Conservation (phyloP, 2,888 invertebrate genomes). For the Callimorpha dominula region DNA sequence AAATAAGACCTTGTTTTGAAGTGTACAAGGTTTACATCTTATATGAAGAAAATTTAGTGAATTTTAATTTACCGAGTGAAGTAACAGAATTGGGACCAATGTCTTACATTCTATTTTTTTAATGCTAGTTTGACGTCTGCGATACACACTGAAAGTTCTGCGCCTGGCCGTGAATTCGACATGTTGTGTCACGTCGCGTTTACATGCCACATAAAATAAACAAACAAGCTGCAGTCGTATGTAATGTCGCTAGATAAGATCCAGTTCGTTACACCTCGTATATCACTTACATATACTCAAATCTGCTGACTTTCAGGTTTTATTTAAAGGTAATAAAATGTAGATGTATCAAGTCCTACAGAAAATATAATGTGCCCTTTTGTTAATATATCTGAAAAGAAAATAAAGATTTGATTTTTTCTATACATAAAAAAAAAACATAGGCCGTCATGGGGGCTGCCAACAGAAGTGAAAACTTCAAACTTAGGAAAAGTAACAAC, state of each 20-base stretch:
- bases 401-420: background rate
- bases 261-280: slow-evolving; percentile 23
- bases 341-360: background rate
- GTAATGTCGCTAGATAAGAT: slow-evolving; percentile 37
- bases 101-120: too few species aligned
- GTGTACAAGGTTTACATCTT: too few species aligned
- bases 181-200: slow-evolving; percentile 38
- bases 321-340: background rate
- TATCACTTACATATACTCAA: slow-evolving; percentile 26
- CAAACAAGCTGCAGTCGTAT: slow-evolving; percentile 22
- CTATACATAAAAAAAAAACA: background rate
- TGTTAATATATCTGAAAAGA: background rate
- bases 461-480: too few species aligned
- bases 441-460: too few species aligned
- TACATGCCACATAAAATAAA: slow-evolving; percentile 38
- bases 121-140: too few species aligned
- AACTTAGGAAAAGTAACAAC: too few species aligned
- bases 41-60: too few species aligned
- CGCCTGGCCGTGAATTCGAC: too few species aligned
- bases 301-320: slow-evolving; percentile 7
- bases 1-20: too few species aligned
- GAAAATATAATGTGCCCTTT: background rate
- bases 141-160: too few species aligned
- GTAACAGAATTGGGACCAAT: too few species aligned
- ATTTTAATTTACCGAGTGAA: too few species aligned